These are phyloP conservation scores for Hylaeus volcanicus DNA, from an alignment of 1,140 invertebrate species.

Conservation along the genomic window DNA sequence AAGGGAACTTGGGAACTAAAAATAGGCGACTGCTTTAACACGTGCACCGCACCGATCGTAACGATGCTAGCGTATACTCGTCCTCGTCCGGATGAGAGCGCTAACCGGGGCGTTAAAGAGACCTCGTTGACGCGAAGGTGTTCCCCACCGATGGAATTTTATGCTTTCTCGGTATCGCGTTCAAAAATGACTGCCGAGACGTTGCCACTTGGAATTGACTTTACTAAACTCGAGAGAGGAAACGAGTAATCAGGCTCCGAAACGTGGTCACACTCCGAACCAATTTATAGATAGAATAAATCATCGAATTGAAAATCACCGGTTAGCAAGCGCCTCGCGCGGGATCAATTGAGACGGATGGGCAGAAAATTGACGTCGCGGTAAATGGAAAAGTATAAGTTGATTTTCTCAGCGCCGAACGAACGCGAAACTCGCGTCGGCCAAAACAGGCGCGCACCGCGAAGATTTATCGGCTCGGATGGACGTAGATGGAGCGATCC, in stretches of 20 bases:
- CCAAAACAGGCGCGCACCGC: neutral
- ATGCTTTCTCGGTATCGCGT: too few species aligned
- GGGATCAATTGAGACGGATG: neutral
- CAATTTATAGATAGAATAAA: too few species aligned
- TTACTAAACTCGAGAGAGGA: too few species aligned
- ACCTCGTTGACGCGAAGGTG: slow-evolving; percentile 4
- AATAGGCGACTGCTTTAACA: slow-evolving; percentile 62
- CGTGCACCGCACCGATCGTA: slow-evolving; percentile 52
- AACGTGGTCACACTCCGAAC: too few species aligned
- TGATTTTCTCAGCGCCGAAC: neutral
- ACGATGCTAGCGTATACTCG: slow-evolving; percentile 28
- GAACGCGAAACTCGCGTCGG: neutral
- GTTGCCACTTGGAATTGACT: too few species aligned
- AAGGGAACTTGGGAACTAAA: slow-evolving; percentile 61
- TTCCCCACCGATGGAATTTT: neutral
- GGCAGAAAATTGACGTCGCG: neutral
- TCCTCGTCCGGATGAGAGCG: slow-evolving; percentile 32
- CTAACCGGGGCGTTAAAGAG: neutral
- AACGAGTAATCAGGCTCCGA: too few species aligned
- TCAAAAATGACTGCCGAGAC: too few species aligned
- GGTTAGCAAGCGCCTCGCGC: too few species aligned
- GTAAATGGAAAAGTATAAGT: neutral
- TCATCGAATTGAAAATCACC: too few species aligned
- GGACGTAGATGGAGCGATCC: slow-evolving; percentile 39
- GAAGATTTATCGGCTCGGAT: slow-evolving; percentile 36